Evolutionary conservation across 2,797 vertebrate genomes (phyloP).

Genomic region (Eulemur coronatus): DNA sequence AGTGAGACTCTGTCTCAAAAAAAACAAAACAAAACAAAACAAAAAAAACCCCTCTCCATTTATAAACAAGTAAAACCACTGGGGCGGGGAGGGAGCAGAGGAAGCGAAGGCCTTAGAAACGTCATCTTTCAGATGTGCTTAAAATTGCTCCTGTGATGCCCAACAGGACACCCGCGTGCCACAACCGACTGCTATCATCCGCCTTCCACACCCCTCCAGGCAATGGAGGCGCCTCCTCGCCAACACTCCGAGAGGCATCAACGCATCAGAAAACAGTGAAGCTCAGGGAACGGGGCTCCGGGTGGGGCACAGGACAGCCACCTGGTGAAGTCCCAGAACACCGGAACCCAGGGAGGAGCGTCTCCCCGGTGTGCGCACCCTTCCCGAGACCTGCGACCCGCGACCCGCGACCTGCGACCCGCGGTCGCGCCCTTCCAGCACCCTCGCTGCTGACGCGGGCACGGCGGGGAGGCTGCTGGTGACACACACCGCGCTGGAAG

Average conservation of each 20-base stretch:
- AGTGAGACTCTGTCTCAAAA: too few species aligned
- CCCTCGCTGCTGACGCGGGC: not conserved
- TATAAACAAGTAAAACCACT: not conserved
- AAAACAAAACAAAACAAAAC: too few species aligned
- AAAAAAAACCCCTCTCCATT: not conserved
- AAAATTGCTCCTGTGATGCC: not conserved
- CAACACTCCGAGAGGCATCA: rapidly evolving
- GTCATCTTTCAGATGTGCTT: not conserved
- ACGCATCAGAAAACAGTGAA: too few species aligned
- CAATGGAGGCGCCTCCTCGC: rapidly evolving
- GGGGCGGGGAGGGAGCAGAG: not conserved
- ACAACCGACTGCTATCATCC: not conserved
- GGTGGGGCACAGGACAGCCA: not conserved
- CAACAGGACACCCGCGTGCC: not conserved
- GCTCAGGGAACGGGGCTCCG: not conserved
- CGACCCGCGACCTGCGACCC: too few species aligned
- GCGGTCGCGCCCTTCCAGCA: rapidly evolving
- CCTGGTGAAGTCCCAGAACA: not conserved
- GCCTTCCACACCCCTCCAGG: not conserved
- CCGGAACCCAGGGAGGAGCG: not conserved
- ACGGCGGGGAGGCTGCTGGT: rapidly evolving
- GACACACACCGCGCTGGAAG: not conserved
- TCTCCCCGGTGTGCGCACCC: too few species aligned
- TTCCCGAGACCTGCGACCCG: not conserved
- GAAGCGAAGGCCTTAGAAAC: not conserved